phyloP scores from a whole-genome alignment of 1,140 invertebrate species.

The Drosophila fuyamai region DNA sequence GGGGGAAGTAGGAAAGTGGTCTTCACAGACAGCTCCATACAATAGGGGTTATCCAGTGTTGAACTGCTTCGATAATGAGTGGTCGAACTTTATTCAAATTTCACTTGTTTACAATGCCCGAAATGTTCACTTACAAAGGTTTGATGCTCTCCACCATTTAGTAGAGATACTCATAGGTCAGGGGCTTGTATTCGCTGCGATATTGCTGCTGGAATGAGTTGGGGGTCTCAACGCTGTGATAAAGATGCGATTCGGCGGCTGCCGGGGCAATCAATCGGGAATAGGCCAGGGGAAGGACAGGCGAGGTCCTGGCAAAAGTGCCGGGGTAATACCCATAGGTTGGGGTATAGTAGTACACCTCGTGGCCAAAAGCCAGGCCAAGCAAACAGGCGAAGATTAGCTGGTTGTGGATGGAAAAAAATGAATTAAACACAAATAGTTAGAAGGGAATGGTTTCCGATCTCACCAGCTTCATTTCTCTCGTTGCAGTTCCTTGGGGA shows the following conservation, averaged over 20 bases:
- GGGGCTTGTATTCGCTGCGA: constrained; percentile 72
- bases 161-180: constrained; percentile 74
- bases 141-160: constrained; percentile 27
- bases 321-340: constrained; percentile 43
- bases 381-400: constrained; percentile 60
- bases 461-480: constrained; percentile 68
- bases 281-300: constrained; percentile 65
- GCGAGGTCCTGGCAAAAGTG: constrained; percentile 31
- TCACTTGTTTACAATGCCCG: constrained; percentile 26
- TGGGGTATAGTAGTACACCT: constrained; percentile 65
- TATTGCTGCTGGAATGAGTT: constrained; percentile 80
- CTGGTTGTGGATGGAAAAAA: constrained; percentile 16
- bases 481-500: constrained; percentile 24
- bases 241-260: constrained; percentile 61
- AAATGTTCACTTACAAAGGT: neutral
- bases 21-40: constrained; percentile 23
- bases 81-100: constrained; percentile 73
- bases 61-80: constrained; percentile 6
- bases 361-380: constrained; percentile 46
- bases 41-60: constrained; percentile 13
- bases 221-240: constrained; percentile 74
- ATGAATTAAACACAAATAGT: neutral
- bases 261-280: constrained; percentile 55
- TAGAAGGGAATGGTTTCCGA: neutral
- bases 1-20: constrained; percentile 44